Evolutionary conservation across 2,113 vertebrate species (phyloP).

Genomic region (Marcusenius ussheri): DNA sequence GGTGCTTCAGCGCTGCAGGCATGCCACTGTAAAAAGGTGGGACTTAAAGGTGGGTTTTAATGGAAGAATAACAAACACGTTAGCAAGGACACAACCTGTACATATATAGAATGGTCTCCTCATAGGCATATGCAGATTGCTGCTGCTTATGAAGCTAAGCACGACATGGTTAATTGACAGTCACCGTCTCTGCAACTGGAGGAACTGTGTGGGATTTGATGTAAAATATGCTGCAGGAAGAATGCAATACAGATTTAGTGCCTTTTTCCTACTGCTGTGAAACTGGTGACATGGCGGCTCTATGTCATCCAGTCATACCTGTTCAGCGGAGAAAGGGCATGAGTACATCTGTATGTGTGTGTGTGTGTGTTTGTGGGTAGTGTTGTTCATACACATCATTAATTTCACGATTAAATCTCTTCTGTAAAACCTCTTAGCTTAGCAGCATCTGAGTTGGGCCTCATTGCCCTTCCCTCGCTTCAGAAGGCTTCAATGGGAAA

Average conservation of each 20-base stretch:
- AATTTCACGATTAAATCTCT: neutral
- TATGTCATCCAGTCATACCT: neutral
- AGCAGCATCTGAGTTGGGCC: neutral
- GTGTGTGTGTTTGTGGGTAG: neutral
- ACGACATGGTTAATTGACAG: neutral
- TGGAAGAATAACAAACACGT: neutral
- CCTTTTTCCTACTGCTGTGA: neutral
- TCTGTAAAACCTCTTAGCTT: slow-evolving; percentile 3
- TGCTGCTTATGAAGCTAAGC: neutral
- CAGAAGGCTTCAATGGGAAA: slow-evolving; percentile 1
- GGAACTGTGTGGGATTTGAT: neutral
- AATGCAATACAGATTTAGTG: neutral
- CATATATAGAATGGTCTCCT: neutral
- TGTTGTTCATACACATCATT: neutral
- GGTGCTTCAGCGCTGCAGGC: neutral
- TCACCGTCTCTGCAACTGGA: neutral
- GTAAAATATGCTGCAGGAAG: neutral
- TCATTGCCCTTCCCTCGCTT: neutral
- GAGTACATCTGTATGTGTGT: neutral
- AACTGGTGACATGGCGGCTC: neutral
- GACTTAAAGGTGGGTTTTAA: neutral
- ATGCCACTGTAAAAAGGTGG: neutral
- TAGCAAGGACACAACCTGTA: neutral
- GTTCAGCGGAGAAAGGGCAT: neutral
- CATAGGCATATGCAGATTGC: neutral